Conservation (phyloP, 2,888 invertebrate species). For the Iselma pallidipennis region DNA sequence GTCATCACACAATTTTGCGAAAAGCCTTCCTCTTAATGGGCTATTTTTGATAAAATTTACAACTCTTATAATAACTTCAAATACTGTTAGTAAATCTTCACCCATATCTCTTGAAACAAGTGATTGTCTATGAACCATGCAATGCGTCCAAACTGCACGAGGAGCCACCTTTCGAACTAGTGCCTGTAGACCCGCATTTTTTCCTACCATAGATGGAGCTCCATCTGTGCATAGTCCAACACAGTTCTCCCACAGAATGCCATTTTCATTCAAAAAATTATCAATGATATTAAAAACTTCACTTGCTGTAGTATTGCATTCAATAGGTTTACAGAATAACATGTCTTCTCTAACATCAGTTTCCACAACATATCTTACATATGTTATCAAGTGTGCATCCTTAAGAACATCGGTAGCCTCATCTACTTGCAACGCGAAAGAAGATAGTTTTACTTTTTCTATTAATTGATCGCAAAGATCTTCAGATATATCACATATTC, state of each 20-base stretch:
- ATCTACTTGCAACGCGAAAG: conserved; percentile 40
- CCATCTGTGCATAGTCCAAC: conserved; percentile 33
- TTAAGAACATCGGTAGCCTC: conserved; percentile 38
- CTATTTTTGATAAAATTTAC: not conserved
- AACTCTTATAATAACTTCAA: no score
- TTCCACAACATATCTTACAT: conserved; percentile 38
- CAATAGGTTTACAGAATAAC: conserved; percentile 32
- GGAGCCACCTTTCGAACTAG: not conserved
- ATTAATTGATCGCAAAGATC: conserved; percentile 27
- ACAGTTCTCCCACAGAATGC: conserved; percentile 35
- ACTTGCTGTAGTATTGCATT: conserved; percentile 21
- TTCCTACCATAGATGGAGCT: not conserved
- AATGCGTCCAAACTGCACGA: not conserved
- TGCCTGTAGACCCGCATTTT: not conserved
- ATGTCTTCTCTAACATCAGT: conserved; percentile 36
- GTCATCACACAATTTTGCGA: no score
- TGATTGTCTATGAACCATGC: not conserved
- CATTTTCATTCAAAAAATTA: conserved; percentile 18
- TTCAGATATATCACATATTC: conserved; percentile 10
- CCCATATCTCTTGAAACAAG: not conserved
- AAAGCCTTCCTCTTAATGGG: no score
- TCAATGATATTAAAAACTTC: conserved; percentile 22
- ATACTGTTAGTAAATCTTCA: not conserved
- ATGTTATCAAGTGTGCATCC: conserved; percentile 38
- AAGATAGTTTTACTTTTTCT: conserved; percentile 25